Evolutionary conservation across 2,113 vertebrate genomes (phyloP).

Genomic region (Xenopus laevis): DNA sequence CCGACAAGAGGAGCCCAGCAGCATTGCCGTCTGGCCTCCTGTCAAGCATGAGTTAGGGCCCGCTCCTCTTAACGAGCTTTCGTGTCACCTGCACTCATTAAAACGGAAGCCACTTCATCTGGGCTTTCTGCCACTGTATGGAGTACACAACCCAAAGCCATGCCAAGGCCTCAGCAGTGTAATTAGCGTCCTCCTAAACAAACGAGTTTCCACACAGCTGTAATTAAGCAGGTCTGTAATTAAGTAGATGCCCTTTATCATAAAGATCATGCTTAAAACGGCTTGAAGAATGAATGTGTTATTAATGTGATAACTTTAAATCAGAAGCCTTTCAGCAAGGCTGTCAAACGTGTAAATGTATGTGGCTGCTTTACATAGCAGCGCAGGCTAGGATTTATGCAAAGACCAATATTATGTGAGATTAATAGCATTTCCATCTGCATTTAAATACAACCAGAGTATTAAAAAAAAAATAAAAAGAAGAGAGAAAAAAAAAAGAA

Average conservation of each 20-base stretch:
- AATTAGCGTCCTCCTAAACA: slow-evolving; percentile 99
- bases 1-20: not conserved
- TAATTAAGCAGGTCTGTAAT: slow-evolving; percentile 99
- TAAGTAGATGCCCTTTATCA: slow-evolving; percentile 99
- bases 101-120: not conserved
- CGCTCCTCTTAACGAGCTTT: not conserved
- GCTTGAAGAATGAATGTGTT: slow-evolving; percentile 90
- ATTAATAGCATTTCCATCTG: not conserved
- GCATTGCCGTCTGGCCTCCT: slow-evolving; percentile 6
- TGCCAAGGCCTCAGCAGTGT: slow-evolving; percentile 82
- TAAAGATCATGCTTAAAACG: slow-evolving; percentile 97
- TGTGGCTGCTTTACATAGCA: not conserved
- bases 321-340: slow-evolving; percentile 75
- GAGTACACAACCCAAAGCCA: slow-evolving; percentile 57
- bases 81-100: slow-evolving; percentile 34
- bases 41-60: slow-evolving; percentile 27
- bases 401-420: not conserved
- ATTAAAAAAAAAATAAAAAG: not conserved
- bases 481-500: not conserved
- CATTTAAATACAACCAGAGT: not conserved
- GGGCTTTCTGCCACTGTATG: slow-evolving; percentile 52
- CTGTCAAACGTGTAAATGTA: slow-evolving; percentile 60
- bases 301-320: slow-evolving; percentile 83
- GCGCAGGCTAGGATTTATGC: not conserved
- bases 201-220: slow-evolving; percentile 98